A percentile compares a stretch with the other conserved stretches of the same genome.
These are phyloP conservation scores for Leptopilina boulardi DNA, from an alignment of 1,140 invertebrate species.

Conservation along the genomic window DNA sequence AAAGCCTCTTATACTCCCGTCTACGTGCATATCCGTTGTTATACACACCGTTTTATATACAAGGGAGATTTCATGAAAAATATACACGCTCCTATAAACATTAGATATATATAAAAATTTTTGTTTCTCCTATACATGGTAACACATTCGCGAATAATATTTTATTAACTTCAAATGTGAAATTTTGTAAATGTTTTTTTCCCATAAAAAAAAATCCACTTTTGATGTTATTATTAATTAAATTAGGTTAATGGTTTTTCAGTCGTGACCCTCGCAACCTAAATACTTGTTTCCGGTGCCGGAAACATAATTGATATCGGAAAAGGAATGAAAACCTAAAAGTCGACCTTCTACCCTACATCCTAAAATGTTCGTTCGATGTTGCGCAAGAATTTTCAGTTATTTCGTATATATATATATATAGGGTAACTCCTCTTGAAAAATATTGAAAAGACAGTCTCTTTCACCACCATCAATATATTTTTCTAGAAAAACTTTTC, in stretches of 20 bases:
- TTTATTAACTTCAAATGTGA: background rate
- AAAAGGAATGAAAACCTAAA: constrained; percentile 19
- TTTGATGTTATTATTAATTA: constrained; percentile 48
- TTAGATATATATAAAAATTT: background rate
- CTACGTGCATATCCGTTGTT: constrained; percentile 14
- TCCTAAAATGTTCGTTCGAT: constrained; percentile 26
- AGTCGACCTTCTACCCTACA: constrained; percentile 2
- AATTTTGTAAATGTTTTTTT: background rate
- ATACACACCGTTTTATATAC: too few species aligned
- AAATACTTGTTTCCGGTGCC: background rate
- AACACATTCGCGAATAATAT: background rate
- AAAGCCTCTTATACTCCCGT: constrained; percentile 11
- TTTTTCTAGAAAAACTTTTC: background rate
- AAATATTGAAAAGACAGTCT: constrained; percentile 26
- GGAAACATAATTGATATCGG: background rate
- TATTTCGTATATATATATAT: too few species aligned
- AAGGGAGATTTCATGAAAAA: constrained; percentile 11
- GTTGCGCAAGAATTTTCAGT: background rate
- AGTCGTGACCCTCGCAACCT: background rate
- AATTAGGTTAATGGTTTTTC: constrained; percentile 55
- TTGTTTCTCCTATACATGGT: background rate
- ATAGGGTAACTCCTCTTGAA: constrained; percentile 4
- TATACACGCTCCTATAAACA: constrained; percentile 10
- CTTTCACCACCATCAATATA: background rate
- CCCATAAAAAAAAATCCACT: background rate